Conservation (phyloP, 2,888 invertebrate species). For the Lasioglossum zephyrum region DNA sequence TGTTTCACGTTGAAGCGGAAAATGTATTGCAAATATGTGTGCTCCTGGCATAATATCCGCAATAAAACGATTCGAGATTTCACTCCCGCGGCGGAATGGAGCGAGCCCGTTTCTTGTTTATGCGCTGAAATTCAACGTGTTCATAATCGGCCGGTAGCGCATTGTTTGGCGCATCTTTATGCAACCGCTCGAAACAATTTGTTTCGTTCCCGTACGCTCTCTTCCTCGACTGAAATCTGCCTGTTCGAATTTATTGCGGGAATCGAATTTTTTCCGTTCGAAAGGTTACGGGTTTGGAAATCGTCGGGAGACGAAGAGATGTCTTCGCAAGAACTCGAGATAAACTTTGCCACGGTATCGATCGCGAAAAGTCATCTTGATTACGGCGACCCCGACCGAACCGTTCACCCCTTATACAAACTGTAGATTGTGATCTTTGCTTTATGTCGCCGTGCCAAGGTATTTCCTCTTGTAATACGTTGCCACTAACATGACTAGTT, state of each 20-base stretch:
- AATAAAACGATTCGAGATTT: constrained; percentile 53
- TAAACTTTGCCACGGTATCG: constrained; percentile 67
- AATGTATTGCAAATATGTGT: constrained; percentile 53
- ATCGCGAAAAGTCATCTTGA: constrained; percentile 71
- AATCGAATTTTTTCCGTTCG: neutral
- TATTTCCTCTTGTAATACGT: neutral
- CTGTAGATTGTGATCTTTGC: constrained; percentile 39
- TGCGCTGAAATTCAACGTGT: constrained; percentile 30
- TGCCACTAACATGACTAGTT: neutral
- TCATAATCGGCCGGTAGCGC: constrained; percentile 18
- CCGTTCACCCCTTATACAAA: constrained; percentile 61
- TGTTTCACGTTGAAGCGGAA: constrained; percentile 53
- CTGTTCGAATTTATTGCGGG: neutral
- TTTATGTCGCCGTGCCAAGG: constrained; percentile 7
- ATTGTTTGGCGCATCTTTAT: constrained; percentile 7
- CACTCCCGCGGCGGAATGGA: constrained; percentile 38
- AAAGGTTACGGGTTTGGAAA: neutral
- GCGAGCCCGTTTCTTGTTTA: constrained; percentile 36
- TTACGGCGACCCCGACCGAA: constrained; percentile 63
- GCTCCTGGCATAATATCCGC: constrained; percentile 59
- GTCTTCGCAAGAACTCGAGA: neutral
- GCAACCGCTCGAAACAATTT: neutral
- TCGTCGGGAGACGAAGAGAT: neutral
- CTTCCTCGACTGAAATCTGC: neutral
- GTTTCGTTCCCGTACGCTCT: neutral